phyloP scores from a whole-genome alignment of 2,113 vertebrate genomes.

The Corvus cornix region DNA sequence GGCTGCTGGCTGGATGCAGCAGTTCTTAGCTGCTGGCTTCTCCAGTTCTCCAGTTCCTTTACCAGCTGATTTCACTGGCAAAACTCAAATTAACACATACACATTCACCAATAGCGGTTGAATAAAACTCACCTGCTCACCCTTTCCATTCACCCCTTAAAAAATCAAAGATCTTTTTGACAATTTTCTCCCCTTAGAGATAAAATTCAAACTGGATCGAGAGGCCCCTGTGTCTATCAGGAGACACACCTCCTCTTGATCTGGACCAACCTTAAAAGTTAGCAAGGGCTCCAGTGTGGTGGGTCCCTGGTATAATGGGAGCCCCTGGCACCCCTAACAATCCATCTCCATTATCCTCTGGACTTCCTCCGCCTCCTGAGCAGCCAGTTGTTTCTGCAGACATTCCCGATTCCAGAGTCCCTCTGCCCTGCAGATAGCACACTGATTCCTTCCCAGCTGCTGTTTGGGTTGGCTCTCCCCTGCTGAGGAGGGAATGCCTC shows the following conservation, averaged over 20 bases:
- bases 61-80: neutral
- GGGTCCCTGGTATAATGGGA: too few relatives aligned
- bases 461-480: too few relatives aligned
- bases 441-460: too few relatives aligned
- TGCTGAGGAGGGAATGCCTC: too few relatives aligned
- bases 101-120: neutral
- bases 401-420: too few relatives aligned
- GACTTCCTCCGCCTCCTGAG: too few relatives aligned
- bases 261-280: neutral
- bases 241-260: neutral
- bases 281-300: neutral
- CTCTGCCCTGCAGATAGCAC: too few relatives aligned
- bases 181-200: too few relatives aligned
- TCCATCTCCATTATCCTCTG: neutral
- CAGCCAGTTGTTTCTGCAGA: too few relatives aligned
- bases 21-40: neutral
- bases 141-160: neutral
- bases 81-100: neutral
- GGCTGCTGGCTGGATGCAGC: neutral
- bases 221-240: neutral
- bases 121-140: neutral
- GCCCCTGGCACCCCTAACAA: neutral
- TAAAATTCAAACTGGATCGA: too few relatives aligned
- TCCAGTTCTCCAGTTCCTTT: neutral
- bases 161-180: too few relatives aligned